A percentile compares a stretch with the other conserved stretches of the same genome.
Conservation (phyloP, 2,113 vertebrate species). For the Nyctibius bracteatus region DNA sequence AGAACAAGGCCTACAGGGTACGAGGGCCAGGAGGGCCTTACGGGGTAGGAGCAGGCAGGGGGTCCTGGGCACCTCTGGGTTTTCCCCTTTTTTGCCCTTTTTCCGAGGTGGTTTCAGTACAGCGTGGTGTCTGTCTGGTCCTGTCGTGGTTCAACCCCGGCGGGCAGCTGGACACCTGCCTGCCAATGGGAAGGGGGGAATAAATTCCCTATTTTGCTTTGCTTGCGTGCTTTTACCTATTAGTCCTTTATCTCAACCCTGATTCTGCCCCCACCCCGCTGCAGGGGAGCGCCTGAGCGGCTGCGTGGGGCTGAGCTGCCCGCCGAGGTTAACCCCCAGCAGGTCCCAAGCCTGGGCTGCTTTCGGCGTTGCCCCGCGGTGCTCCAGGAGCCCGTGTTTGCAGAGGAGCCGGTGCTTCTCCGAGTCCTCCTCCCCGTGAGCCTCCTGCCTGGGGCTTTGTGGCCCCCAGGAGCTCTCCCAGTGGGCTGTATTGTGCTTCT, state of each 20-base stretch:
- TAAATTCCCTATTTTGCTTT: too few species aligned
- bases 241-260: too few species aligned
- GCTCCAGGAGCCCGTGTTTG: rapidly evolving
- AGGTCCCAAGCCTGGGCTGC: background rate
- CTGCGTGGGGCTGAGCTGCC: too few species aligned
- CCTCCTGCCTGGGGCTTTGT: background rate
- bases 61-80: background rate
- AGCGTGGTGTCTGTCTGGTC: background rate
- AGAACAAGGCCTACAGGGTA: background rate
- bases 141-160: rapidly evolving
- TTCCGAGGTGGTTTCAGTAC: background rate
- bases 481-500: too few species aligned
- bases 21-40: background rate
- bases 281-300: too few species aligned
- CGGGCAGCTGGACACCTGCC: background rate
- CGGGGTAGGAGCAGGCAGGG: rapidly evolving
- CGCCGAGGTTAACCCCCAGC: background rate
- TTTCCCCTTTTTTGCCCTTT: background rate
- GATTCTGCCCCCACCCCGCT: too few species aligned
- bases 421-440: background rate
- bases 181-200: background rate
- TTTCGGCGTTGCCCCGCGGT: background rate
- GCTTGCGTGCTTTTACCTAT: too few species aligned
- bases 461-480: background rate
- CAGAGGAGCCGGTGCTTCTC: background rate